A percentile compares a stretch with the other conserved stretches of the same genome.
Evolutionary conservation across 2,888 invertebrate genomes (phyloP).

Genomic region (Diaprepes abbreviatus): DNA sequence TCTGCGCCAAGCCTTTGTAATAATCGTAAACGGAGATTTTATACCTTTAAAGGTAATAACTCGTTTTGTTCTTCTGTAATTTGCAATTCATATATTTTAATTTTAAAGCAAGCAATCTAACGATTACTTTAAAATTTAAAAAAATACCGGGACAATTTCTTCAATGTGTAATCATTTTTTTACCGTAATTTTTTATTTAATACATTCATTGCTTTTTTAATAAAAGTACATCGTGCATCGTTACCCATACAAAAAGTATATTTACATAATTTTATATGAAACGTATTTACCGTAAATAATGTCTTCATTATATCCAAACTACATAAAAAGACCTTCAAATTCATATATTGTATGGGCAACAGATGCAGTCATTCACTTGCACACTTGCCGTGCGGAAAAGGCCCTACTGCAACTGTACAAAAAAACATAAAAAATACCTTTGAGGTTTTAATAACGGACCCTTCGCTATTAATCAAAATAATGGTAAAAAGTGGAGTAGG

Average conservation of each 20-base stretch:
- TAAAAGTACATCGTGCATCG: too few species aligned
- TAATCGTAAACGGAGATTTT: conserved; percentile 10
- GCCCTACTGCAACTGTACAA: conserved; percentile 60
- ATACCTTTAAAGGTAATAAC: neutral
- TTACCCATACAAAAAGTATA: neutral
- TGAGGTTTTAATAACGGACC: conserved; percentile 54
- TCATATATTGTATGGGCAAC: conserved; percentile 49
- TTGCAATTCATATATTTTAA: too few species aligned
- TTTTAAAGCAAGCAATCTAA: too few species aligned
- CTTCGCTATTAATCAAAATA: conserved; percentile 58
- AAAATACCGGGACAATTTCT: too few species aligned
- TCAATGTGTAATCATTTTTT: too few species aligned
- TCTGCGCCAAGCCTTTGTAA: neutral
- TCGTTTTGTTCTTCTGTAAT: too few species aligned
- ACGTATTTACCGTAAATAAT: conserved; percentile 44
- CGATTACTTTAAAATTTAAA: too few species aligned
- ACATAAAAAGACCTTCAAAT: conserved; percentile 12
- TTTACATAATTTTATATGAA: conserved; percentile 10
- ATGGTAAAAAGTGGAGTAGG: conserved; percentile 54
- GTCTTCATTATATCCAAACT: conserved; percentile 37
- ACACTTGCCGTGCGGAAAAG: conserved; percentile 36
- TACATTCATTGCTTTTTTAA: neutral
- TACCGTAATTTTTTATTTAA: too few species aligned
- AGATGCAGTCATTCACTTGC: conserved; percentile 51
- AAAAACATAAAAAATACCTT: conserved; percentile 56